Evolutionary conservation across 1,140 invertebrate species (phyloP), one percentile per base, ranked within the genome.

Genomic region (Venustaconcha ellipsiformis): DNA sequence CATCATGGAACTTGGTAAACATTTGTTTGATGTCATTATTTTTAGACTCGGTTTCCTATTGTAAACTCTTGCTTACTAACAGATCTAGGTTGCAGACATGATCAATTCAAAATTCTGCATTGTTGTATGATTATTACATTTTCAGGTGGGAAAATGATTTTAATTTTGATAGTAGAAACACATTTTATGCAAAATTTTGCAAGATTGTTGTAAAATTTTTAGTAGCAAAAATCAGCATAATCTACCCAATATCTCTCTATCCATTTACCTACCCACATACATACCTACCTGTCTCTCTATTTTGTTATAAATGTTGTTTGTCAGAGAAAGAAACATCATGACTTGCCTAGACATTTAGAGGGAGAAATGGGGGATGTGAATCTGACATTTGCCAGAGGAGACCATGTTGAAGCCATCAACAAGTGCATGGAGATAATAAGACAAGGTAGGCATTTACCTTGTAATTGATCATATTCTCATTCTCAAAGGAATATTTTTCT

Each of bases 291-390:
- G 2, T 30, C 60, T 11, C 14, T 64, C 1, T 56, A 23, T 65
- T 14, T 55, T 64, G 4, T 69, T 55, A 23, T 63, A 30, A 30
- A 57, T 58, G 30, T 66, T 48, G n/a, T n/a, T n/a, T n/a, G n/a
- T n/a, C n/a, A 70, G 70, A 67, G 23, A 23, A 26, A 70, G 4
- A 70, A 60, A 57, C 75, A 76, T 48, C 77, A 57, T 37, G 82
- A 86, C 69, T 70, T 90, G 60, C 84, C 87, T 0, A 85, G 82
- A 79, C 78, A 85, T 74, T 78, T 90, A 14, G 84, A 89, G 78
- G 96, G 95, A 57, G 89, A 98, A 2, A 97, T 99, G 95, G 97
- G 97, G 58, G 95, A 98, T 91, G 97, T 97, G 0, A 97, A 99
- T 91, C 90, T 98, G 23, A 90, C 94, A 73, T 97, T 94, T 91